Base-by-base conservation (phyloP, 2,888 invertebrate genomes). In the Phoronis australis region DNA sequence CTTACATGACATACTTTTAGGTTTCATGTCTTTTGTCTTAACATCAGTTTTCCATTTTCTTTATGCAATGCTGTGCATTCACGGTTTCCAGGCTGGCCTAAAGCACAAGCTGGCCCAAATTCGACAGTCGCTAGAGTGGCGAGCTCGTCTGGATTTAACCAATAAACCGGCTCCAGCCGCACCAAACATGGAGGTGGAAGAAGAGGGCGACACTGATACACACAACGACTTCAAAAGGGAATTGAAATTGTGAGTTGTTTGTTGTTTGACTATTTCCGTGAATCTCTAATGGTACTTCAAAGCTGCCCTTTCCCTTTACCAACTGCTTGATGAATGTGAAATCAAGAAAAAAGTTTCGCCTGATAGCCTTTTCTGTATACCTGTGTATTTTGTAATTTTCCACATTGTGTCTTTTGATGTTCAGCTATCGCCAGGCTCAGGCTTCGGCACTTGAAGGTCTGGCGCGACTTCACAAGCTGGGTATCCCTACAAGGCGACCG, bases 221-320 rank as follows among this genome's bases (percentile, higher is more conserved):
- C 64, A 77, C 51, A 66, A 95, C 80, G 95, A 96, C 75, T 94
- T 95, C 67, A 88, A 88, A 71, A 80, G 94, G 31, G 96, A 96
- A 79, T 88, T 90, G 70, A 79, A 85, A 57, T 90, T 79, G 77
- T 79, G 64, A 67, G 76, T 65, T 22, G 4, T 35, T 4, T 37
- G 20, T 42, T 41, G 3, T 12, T 15, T n/a, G n/a, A n/a, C n/a
- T n/a, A n/a, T n/a, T n/a, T n/a, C n/a, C n/a, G n/a, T n/a, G n/a
- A n/a, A n/a, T n/a, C n/a, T n/a, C n/a, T n/a, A n/a, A n/a, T n/a
- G n/a, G n/a, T n/a, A n/a, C n/a, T n/a, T n/a, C n/a, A n/a, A n/a
- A n/a, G n/a, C n/a, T n/a, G n/a, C n/a, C n/a, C n/a, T n/a, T n/a
- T n/a, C n/a, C n/a, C n/a, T n/a, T n/a, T n/a, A n/a, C n/a, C n/a